phyloP scores from a whole-genome alignment of 2,113 vertebrate species.

The Cryptomyrus ogoouensis region DNA sequence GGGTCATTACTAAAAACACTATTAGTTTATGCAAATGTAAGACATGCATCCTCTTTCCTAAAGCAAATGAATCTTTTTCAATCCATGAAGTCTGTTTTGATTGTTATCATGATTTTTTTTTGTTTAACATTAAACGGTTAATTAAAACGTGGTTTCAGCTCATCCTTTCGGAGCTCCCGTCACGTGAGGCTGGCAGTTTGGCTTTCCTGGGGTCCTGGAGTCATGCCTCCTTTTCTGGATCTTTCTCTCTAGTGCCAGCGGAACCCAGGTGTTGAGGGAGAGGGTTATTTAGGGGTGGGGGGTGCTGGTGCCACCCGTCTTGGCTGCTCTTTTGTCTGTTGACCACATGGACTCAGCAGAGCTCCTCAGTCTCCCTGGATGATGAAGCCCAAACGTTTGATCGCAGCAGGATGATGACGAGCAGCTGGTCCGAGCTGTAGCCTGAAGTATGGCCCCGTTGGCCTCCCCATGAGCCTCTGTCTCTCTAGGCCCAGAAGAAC shows the following conservation, averaged over 20 bases:
- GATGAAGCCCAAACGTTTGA: not conserved
- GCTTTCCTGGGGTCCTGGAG: not conserved
- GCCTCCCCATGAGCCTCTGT: not conserved
- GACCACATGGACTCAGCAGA: not conserved
- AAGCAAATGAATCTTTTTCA: conserved; percentile 7
- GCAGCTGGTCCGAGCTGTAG: not conserved
- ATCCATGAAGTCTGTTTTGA: conserved; percentile 6
- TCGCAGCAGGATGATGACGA: not conserved
- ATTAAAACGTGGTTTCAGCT: conserved; percentile 63
- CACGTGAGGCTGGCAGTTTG: not conserved
- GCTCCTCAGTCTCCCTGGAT: not conserved
- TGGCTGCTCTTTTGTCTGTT: not conserved
- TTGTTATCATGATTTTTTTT: not conserved
- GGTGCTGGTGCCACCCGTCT: not conserved
- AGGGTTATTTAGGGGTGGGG: not conserved
- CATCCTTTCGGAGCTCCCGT: not conserved
- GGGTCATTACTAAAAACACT: conserved; percentile 3
- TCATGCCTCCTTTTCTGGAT: not conserved
- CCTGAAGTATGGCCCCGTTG: not conserved
- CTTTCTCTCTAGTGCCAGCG: not conserved
- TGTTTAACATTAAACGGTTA: conserved; percentile 32
- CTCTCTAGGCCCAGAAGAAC: not conserved
- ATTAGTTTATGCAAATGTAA: conserved; percentile 15
- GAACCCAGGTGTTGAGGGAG: not conserved
- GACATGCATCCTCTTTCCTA: not conserved